These are phyloP conservation scores for Nebria brevicollis DNA, from an alignment of 2,888 invertebrate species.

Conservation along the genomic window DNA sequence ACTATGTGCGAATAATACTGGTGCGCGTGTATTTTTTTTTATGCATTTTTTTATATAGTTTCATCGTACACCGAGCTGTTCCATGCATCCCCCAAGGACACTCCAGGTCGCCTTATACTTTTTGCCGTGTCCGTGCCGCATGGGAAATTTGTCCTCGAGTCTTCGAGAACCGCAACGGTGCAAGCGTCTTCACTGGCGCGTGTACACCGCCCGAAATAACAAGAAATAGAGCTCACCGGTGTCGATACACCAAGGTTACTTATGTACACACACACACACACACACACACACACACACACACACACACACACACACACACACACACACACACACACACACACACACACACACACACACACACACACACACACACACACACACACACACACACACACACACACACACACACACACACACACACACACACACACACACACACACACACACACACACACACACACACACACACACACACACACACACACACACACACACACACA, in stretches of 20 bases:
- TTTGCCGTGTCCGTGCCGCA: slow-evolving; percentile 51
- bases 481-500: slow-evolving; percentile 13
- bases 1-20: slow-evolving; percentile 23
- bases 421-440: slow-evolving; percentile 15
- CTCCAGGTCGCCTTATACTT: slow-evolving; percentile 47
- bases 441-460: slow-evolving; percentile 13
- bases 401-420: slow-evolving; percentile 11
- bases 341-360: slow-evolving; percentile 16
- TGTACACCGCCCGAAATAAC: neutral
- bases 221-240: slow-evolving; percentile 7
- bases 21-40: slow-evolving; percentile 36
- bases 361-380: slow-evolving; percentile 11
- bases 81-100: slow-evolving; percentile 29
- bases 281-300: slow-evolving; percentile 13
- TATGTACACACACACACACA: slow-evolving; percentile 17
- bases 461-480: slow-evolving; percentile 13
- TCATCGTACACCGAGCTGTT: neutral
- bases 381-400: slow-evolving; percentile 11
- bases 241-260: slow-evolving; percentile 20
- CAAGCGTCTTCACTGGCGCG: slow-evolving; percentile 19
- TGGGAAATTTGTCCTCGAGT: slow-evolving; percentile 52
- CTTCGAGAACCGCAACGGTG: slow-evolving; percentile 32
- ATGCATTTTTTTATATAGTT: slow-evolving; percentile 30
- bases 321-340: slow-evolving; percentile 13
- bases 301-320: slow-evolving; percentile 13